Percentiles rank a stretch among this genome's conserved stretches.
Conservation (phyloP, 2,113 vertebrate genomes). For the Microtus richardsoni region DNA sequence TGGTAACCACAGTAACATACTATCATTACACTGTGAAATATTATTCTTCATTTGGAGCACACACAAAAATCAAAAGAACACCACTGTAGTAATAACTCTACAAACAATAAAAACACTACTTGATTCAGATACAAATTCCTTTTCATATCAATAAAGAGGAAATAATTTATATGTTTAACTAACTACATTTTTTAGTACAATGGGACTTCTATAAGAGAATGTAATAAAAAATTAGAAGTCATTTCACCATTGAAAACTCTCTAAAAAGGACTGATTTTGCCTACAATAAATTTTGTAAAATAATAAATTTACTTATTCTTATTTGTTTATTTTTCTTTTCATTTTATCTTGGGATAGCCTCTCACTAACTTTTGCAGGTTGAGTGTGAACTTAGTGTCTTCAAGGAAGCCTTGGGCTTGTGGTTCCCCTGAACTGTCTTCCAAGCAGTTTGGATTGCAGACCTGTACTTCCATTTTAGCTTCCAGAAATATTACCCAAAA, state of each 20-base stretch:
- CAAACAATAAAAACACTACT: conserved; percentile 1
- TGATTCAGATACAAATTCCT: not conserved
- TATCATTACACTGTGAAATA: not conserved
- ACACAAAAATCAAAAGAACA: not conserved
- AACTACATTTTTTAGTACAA: not conserved
- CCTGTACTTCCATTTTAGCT: not conserved
- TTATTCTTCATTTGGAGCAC: conserved; percentile 2
- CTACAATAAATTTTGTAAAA: not conserved
- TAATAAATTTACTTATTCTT: not conserved
- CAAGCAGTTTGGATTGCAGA: not conserved
- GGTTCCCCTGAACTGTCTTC: not conserved
- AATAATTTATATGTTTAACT: not conserved
- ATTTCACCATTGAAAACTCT: not conserved
- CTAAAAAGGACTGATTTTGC: not conserved
- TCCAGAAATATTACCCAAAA: not conserved
- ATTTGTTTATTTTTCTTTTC: not conserved
- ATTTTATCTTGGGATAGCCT: not conserved
- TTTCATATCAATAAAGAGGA: not conserved
- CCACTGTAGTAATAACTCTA: not conserved
- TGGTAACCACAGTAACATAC: not conserved
- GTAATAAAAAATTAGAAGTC: not conserved
- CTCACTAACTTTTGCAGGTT: not conserved
- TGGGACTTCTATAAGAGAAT: not conserved
- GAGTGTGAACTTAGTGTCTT: not conserved
- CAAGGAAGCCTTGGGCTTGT: not conserved